Base-by-base conservation (phyloP, 2,113 vertebrate genomes). In the Tupaia chinensis region DNA sequence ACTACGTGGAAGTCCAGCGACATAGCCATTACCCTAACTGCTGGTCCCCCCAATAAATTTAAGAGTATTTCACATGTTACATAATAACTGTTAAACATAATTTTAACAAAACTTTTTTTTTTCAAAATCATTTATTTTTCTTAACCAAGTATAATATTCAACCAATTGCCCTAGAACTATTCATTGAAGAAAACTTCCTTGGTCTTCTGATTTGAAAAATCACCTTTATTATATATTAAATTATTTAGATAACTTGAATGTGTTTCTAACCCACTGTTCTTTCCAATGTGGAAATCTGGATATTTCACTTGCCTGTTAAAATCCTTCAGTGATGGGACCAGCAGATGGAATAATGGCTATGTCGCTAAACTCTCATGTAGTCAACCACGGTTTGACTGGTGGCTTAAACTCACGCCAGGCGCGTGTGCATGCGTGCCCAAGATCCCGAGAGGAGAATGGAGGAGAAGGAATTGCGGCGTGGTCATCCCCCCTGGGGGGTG, bases 231-330 rank as follows among this genome's bases (percentile, higher is more conserved):
- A 44, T 82, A 82, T 53, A 56, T 70, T 79, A 94, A 89, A 74
- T 87, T 79, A 82, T 79, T 76, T 79, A 44, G 23, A 13, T 63
- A 27, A 5, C 32, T 56, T 69, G 76, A 58, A 82, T 88, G 94
- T 82, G 19, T 66, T 87, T 77, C 58, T 81, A 79, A 76, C 27
- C 23, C 27, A 44, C 5, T 11, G 14, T 73, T 94, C 81, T 79
- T 76, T 93, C 68, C 77, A 34, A 68, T 23, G 70, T 10, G 27
- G 44, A 93, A 92, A 92, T 68, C 2, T 96, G 44, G 93, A 58
- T 72, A 68, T 73, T 63, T 91, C 58, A 87, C 19, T 95, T 34
- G 34, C 19, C 54, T 32, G 7, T 32, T 80, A 34, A 72, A 79
- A 88, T 44, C 44, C 44, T 44, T 44, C 44, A 44, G 44, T 44